phyloP scores from a whole-genome alignment of 2,888 invertebrate species.

The Acanthopleura granulata region DNA sequence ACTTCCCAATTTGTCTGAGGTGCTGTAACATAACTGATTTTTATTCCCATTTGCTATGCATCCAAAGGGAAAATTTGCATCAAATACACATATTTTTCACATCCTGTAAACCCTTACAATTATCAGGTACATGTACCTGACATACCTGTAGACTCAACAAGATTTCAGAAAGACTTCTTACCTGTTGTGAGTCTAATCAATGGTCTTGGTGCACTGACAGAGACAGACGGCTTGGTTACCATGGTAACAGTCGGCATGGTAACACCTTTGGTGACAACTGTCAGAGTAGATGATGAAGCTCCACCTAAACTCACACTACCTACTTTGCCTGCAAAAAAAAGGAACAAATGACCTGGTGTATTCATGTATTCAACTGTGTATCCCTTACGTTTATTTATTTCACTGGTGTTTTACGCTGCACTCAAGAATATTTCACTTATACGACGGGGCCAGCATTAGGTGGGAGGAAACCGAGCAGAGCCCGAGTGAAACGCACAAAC shows the following conservation, averaged over 20 bases:
- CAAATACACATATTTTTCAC: too few species aligned
- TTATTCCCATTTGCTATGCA: too few species aligned
- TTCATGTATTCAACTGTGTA: neutral
- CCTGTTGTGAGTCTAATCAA: constrained; percentile 7
- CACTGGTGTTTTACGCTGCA: neutral
- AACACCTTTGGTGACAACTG: constrained; percentile 44
- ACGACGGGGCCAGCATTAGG: too few species aligned
- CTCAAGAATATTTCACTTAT: neutral
- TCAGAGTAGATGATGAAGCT: constrained; percentile 28
- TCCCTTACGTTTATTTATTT: neutral
- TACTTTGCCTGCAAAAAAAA: constrained; percentile 30
- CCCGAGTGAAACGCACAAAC: too few species aligned
- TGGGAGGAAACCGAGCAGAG: too few species aligned
- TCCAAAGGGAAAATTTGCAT: too few species aligned
- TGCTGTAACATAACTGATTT: neutral
- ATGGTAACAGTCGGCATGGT: constrained; percentile 49
- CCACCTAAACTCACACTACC: constrained; percentile 23
- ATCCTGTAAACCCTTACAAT: too few species aligned
- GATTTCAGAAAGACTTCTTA: neutral
- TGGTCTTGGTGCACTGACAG: constrained; percentile 13
- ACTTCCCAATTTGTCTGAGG: neutral
- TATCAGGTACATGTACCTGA: too few species aligned
- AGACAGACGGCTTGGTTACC: constrained; percentile 40
- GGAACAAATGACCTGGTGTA: neutral
- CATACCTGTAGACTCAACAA: too few species aligned